Conservation (phyloP, 53 echinoderm and acorn worm species). For the Echinometra lucunter region DNA sequence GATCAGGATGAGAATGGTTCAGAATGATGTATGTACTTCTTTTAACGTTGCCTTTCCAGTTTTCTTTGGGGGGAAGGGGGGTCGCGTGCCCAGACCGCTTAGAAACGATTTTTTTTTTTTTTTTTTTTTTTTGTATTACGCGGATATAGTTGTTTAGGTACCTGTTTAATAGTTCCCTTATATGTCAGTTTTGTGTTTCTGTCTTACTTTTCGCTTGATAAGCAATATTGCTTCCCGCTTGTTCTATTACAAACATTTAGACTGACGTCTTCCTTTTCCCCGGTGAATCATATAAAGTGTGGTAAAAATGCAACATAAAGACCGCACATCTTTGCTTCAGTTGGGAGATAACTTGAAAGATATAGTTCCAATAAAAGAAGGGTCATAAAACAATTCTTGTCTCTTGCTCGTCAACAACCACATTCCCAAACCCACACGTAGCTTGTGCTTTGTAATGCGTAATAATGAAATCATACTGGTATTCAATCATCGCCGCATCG, state of each 20-base stretch:
- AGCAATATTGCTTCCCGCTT: not conserved
- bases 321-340: not conserved
- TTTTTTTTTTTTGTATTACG: no score
- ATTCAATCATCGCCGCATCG: not conserved
- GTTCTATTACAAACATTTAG: not conserved
- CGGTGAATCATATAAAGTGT: not conserved
- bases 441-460: not conserved
- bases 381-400: not conserved
- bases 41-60: no score
- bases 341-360: not conserved
- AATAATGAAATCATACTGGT: conserved; percentile 33
- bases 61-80: no score
- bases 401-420: not conserved
- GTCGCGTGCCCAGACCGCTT: no score
- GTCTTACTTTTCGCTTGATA: not conserved
- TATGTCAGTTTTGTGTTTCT: not conserved
- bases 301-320: not conserved
- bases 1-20: no score
- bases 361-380: not conserved
- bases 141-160: no score
- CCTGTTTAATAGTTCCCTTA: not conserved
- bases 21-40: no score
- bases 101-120: no score
- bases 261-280: not conserved
- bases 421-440: not conserved